Percentiles rank a stretch among this genome's conserved stretches.
phyloP scores from a whole-genome alignment of 2,113 vertebrate species.

The Willisornis vidua region DNA sequence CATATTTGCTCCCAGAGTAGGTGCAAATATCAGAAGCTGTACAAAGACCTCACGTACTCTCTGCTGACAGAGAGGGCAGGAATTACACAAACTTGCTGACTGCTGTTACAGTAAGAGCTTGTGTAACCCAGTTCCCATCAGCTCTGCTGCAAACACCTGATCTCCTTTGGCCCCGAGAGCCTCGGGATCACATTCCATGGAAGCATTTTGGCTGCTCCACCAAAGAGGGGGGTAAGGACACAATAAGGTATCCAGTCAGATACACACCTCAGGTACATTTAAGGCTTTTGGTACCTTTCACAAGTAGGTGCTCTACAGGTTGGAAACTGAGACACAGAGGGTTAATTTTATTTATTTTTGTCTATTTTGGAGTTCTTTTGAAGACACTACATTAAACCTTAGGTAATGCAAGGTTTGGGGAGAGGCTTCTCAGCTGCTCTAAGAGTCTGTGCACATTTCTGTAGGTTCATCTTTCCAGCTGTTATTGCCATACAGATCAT shows the following conservation, averaged over 20 bases:
- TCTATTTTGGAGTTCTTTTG: not conserved
- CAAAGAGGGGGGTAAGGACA: not conserved
- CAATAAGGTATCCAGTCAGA: not conserved
- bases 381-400: not conserved
- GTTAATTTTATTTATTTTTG: not conserved
- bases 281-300: not conserved
- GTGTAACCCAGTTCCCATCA: constrained; percentile 34
- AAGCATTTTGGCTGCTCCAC: not conserved
- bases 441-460: not conserved
- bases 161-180: not conserved
- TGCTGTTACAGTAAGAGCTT: not conserved
- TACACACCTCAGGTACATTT: not conserved
- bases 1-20: not conserved
- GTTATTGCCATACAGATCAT: not conserved
- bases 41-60: not conserved
- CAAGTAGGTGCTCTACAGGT: not conserved
- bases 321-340: not conserved
- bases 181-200: not conserved
- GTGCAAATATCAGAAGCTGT: not conserved
- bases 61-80: not conserved
- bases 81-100: not conserved
- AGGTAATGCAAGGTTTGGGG: not conserved
- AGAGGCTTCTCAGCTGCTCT: not conserved
- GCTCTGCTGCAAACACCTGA: not conserved
- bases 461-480: not conserved